These are phyloP conservation scores for Danionella cerebrum DNA, from an alignment of 2,113 vertebrate species.

Conservation along the genomic window DNA sequence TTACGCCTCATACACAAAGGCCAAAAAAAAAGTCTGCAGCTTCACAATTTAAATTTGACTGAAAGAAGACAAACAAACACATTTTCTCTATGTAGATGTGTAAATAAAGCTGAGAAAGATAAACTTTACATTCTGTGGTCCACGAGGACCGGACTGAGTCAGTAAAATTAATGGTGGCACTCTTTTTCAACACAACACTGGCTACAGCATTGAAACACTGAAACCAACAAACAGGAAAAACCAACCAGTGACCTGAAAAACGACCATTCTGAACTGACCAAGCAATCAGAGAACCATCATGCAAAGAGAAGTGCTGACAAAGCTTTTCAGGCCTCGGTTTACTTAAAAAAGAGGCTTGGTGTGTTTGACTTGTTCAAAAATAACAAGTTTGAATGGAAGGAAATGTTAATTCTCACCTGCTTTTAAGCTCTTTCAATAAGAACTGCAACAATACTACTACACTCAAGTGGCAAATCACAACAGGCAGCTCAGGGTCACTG, in stretches of 20 bases:
- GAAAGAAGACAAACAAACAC: constrained; percentile 8
- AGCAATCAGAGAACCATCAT: neutral
- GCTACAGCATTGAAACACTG: neutral
- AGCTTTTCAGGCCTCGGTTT: constrained; percentile 40
- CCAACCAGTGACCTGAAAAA: neutral
- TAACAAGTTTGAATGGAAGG: neutral
- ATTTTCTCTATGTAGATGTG: constrained; percentile 23
- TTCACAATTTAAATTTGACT: neutral
- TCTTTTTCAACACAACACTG: neutral
- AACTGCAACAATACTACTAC: neutral
- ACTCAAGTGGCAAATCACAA: constrained; percentile 45
- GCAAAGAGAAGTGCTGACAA: neutral
- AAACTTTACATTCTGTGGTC: constrained; percentile 61
- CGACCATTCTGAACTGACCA: constrained; percentile 9
- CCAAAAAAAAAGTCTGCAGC: neutral
- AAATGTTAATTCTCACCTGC: constrained; percentile 36
- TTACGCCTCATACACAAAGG: constrained; percentile 27
- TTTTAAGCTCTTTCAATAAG: constrained; percentile 35
- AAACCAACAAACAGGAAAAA: neutral
- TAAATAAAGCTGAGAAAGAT: constrained; percentile 33
- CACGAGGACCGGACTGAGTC: constrained; percentile 46
- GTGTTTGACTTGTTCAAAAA: neutral
- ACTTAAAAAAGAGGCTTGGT: constrained; percentile 33
- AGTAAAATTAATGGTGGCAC: constrained; percentile 44
- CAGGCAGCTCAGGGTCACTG: constrained; percentile 37